A percentile compares a stretch with the other conserved stretches of the same genome.
phyloP scores from a whole-genome alignment of 2,888 invertebrate genomes.

The Ectemnius cavifrons region DNA sequence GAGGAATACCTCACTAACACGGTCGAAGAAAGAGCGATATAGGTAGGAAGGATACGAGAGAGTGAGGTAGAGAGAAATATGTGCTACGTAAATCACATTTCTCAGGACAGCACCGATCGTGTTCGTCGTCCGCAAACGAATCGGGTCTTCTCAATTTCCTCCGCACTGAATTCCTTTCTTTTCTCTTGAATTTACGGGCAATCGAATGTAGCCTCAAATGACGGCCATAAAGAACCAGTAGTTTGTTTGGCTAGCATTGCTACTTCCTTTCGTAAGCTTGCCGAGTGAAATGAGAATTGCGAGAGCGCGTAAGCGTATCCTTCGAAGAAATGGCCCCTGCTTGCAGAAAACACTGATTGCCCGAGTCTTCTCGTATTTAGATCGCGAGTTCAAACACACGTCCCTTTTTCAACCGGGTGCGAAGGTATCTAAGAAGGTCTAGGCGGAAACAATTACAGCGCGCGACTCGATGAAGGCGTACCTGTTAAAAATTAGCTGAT shows the following conservation, averaged over 20 bases:
- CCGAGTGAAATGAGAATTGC: slow-evolving; percentile 7
- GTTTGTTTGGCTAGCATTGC: background rate
- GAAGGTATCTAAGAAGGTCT: slow-evolving; percentile 11
- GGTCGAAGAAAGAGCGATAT: background rate
- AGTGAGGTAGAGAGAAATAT: background rate
- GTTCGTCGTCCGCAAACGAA: slow-evolving; percentile 3
- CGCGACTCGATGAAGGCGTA: slow-evolving; percentile 53
- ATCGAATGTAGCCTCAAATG: background rate
- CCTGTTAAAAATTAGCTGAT: slow-evolving; percentile 56
- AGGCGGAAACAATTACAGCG: slow-evolving; percentile 61
- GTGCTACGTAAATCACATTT: slow-evolving; percentile 14
- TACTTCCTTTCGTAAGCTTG: background rate
- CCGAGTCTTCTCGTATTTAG: background rate
- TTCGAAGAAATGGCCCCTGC: slow-evolving; percentile 4
- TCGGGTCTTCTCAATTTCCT: background rate
- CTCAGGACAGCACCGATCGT: background rate
- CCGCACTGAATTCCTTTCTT: slow-evolving; percentile 2
- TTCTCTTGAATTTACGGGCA: slow-evolving; percentile 21
- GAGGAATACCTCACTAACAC: background rate
- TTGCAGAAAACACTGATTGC: background rate
- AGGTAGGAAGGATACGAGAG: background rate
- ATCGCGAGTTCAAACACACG: background rate
- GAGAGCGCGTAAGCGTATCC: slow-evolving; percentile 12
- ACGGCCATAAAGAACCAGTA: background rate
- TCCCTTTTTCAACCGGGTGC: slow-evolving; percentile 21